Conservation (phyloP, 2,888 invertebrate genomes). For the Pogonocherus hispidulus region DNA sequence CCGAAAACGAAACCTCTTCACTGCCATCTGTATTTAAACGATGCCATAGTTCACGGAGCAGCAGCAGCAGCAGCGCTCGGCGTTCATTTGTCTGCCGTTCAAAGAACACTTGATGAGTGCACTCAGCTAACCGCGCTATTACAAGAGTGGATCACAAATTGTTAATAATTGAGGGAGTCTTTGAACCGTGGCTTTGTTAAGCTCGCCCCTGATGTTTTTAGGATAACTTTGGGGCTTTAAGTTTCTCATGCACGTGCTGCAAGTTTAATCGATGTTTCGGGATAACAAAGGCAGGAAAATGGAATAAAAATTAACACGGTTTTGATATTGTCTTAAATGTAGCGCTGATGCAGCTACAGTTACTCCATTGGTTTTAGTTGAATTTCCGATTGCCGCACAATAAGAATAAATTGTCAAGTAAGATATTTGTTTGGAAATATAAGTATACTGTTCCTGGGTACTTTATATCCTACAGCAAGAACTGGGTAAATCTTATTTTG, state of each 20-base stretch:
- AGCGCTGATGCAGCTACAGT: not conserved
- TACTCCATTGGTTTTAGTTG: not conserved
- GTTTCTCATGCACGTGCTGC: slow-evolving; percentile 47
- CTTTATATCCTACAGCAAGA: too few relatives aligned
- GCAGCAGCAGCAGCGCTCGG: slow-evolving; percentile 32
- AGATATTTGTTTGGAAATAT: too few relatives aligned
- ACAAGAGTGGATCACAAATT: slow-evolving; percentile 62
- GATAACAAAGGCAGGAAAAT: slow-evolving; percentile 30
- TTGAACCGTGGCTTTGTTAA: slow-evolving; percentile 56
- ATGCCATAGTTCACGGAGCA: slow-evolving; percentile 44
- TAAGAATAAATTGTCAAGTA: not conserved
- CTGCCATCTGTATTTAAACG: slow-evolving; percentile 48
- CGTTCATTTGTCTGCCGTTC: slow-evolving; percentile 65
- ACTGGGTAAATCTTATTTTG: too few relatives aligned
- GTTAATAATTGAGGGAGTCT: slow-evolving; percentile 65
- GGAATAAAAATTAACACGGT: slow-evolving; percentile 34
- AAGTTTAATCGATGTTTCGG: slow-evolving; percentile 36
- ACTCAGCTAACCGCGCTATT: slow-evolving; percentile 63
- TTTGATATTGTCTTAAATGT: slow-evolving; percentile 13
- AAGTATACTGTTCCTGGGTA: too few relatives aligned
- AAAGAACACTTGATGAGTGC: slow-evolving; percentile 60
- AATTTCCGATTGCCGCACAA: not conserved
- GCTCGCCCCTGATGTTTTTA: slow-evolving; percentile 47
- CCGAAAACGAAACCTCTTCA: slow-evolving; percentile 49
- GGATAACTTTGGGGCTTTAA: slow-evolving; percentile 50